Conservation (phyloP, 2,797 vertebrate genomes). For the Emydoidea blandingii region DNA sequence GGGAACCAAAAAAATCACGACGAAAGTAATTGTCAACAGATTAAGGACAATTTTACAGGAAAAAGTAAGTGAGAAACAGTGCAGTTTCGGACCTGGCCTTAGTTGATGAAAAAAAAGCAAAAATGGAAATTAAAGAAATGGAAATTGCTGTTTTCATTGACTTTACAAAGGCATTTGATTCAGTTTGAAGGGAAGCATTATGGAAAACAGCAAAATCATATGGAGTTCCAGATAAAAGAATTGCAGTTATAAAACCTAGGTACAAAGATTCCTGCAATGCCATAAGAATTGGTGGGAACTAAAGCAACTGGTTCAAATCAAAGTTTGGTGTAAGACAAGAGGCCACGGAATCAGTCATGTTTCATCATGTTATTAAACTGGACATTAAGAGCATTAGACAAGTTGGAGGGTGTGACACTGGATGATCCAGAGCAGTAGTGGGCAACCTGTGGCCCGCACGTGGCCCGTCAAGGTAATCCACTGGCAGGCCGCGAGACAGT, state of each 20-base stretch:
- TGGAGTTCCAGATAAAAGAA: neutral
- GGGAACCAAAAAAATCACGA: neutral
- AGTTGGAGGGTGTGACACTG: neutral
- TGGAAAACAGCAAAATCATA: neutral
- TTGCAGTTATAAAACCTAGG: neutral
- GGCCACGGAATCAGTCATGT: neutral
- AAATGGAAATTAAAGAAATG: neutral
- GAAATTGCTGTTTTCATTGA: neutral
- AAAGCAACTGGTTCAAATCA: neutral
- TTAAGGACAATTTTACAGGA: neutral
- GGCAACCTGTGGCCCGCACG: too few relatives aligned
- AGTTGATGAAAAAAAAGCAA: neutral
- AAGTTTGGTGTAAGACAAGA: neutral
- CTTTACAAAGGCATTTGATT: neutral
- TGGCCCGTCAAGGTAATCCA: too few relatives aligned
- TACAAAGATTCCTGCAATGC: neutral
- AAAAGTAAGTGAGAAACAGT: neutral
- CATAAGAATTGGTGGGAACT: neutral
- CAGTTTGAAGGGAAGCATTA: neutral
- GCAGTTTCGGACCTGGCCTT: neutral
- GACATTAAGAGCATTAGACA: neutral
- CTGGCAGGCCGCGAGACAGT: too few relatives aligned
- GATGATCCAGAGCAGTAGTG: too few relatives aligned
- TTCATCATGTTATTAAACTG: neutral
- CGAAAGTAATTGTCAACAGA: neutral